Percentiles rank a stretch among this genome's conserved stretches.
Evolutionary conservation across 2,113 vertebrate species (phyloP).

Genomic region (Talpa occidentalis): DNA sequence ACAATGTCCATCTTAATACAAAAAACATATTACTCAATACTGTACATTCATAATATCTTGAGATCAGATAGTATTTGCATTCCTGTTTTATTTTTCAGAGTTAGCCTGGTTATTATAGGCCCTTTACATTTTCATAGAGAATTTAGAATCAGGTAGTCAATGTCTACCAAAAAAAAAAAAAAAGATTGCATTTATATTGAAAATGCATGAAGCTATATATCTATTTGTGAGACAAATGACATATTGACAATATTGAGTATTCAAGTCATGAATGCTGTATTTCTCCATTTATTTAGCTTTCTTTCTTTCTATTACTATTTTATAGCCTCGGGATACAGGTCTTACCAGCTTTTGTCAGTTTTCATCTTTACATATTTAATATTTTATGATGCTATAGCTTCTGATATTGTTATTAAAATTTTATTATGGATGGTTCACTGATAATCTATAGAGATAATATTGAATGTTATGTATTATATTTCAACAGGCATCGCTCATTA

Average conservation of each 20-base stretch:
- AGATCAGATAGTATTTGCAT: background rate
- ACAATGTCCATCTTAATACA: too few species aligned
- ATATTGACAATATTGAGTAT: background rate
- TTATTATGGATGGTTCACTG: background rate
- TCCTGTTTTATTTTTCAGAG: background rate
- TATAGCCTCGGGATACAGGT: background rate
- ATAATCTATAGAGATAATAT: background rate
- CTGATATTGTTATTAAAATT: background rate
- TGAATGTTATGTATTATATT: background rate
- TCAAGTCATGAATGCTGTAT: background rate
- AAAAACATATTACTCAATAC: background rate
- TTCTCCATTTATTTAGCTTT: background rate
- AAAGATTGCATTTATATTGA: background rate
- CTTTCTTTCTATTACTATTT: background rate
- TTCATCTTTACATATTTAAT: background rate
- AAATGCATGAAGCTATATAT: background rate
- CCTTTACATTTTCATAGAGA: background rate
- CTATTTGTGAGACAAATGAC: background rate
- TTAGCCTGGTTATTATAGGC: background rate
- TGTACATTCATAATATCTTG: background rate
- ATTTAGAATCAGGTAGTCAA: background rate
- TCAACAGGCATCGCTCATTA: background rate
- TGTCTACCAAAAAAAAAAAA: background rate
- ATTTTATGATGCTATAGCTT: background rate
- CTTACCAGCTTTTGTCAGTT: background rate